Base-by-base conservation (phyloP, 2,797 vertebrate species). In the Buphagus erythrorhynchus region DNA sequence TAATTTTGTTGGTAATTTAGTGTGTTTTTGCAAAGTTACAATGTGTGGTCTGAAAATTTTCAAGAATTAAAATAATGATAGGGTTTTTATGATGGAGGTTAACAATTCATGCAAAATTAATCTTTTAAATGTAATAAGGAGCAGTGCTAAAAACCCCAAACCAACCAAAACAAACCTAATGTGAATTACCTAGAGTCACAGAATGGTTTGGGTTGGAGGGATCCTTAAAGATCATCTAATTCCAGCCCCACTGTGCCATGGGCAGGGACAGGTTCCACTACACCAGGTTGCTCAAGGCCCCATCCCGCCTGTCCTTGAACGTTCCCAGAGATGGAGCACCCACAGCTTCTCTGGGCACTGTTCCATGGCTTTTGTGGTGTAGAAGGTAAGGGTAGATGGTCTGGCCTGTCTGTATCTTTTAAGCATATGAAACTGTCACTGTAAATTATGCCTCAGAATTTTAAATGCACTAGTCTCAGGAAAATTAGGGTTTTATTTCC, bases 181-280 rank as follows among this genome's bases (percentile, higher is more conserved):
- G 9, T 29, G 11, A 71, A 25, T 36, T 36, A 69, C 6, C 0
- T 58, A 45, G 26, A 67, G 16, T 62, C 13, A 11, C 24, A 54
- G 63, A 43, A 21, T 43, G 10, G 9, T 75, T 68, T 82, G 36
- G 8, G 9, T 55, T 55, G n/a, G 28, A 75, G 8, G 19, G n/a
- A 55, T 15, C 16, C 13, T 55, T 43, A 49, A 69, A 42, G 8
- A 21, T 49, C 10, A 38, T 69, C 18, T 42, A 16, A 13, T 48
- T 75, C 42, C 31, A 68, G 1, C 13, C 26, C 16, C 0, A 0
- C 9, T 62, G 29, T 86, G 29, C 29, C 6, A 1, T 33, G 16
- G 38, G 18, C 33, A 25, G 16, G 54, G 13, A 46, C 29, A 29
- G 6, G 9, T 54, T 38, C 24, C 11, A 11, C 29, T 68, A 25